A percentile compares a stretch with the other conserved stretches of the same genome.
These are phyloP conservation scores for Diabrotica virgifera DNA, from an alignment of 1,140 invertebrate species.

Conservation along the genomic window DNA sequence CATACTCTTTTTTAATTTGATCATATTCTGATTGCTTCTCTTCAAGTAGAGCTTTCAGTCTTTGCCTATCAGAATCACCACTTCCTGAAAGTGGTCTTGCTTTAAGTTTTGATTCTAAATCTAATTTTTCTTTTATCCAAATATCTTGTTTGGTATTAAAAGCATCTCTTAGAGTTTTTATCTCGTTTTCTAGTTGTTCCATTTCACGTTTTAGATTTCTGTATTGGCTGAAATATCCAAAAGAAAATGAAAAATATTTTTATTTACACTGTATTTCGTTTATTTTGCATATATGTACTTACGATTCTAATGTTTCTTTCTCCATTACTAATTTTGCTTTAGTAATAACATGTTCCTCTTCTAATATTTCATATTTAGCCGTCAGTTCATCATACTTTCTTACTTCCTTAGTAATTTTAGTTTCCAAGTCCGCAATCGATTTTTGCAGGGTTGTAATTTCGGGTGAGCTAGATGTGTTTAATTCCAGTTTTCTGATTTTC, in stretches of 20 bases:
- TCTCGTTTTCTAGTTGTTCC: conserved; percentile 60
- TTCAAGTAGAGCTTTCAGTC: conserved; percentile 66
- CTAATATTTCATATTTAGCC: conserved; percentile 75
- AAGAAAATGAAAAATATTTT: neutral
- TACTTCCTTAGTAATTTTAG: conserved; percentile 61
- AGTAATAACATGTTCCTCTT: conserved; percentile 76
- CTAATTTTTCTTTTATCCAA: conserved; percentile 73
- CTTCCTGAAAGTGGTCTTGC: conserved; percentile 62
- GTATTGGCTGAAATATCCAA: conserved; percentile 49
- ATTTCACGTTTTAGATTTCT: conserved; percentile 56
- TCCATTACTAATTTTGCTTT: conserved; percentile 75
- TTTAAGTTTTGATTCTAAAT: conserved; percentile 62
- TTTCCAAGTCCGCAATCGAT: conserved; percentile 65
- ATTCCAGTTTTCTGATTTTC: conserved; percentile 61
- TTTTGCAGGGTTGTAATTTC: conserved; percentile 66
- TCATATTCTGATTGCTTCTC: conserved; percentile 74
- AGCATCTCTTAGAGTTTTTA: conserved; percentile 66
- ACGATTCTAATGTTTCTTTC: conserved; percentile 67
- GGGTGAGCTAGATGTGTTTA: conserved; percentile 57
- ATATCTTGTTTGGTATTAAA: conserved; percentile 64
- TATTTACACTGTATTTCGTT: neutral
- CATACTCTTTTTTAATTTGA: conserved; percentile 68
- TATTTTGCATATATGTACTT: conserved; percentile 22
- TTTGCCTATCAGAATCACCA: conserved; percentile 61
- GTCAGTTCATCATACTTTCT: conserved; percentile 78